Evolutionary conservation across 2,113 vertebrate genomes (phyloP), one percentile per base, ranked within the genome.

Genomic region (Rhadina sibilatrix): DNA sequence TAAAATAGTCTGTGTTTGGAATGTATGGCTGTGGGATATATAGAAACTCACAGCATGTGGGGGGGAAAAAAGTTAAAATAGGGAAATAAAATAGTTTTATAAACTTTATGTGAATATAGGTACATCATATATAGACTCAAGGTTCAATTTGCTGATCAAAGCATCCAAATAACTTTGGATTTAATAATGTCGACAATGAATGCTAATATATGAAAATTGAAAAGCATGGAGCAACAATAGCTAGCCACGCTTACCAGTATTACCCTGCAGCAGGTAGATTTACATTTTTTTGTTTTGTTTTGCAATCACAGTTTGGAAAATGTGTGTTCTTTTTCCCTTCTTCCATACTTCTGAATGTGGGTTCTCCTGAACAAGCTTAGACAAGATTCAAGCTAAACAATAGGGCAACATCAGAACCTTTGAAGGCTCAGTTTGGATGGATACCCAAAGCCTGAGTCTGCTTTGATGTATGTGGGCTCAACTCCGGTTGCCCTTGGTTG

Each of bases 231-330:
- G 70, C 68, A 96, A 93, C 87, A 96, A 93, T 95, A 95, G 91
- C 91, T 93, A 96, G 86, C 93, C 89, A 96, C 89, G 91, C 96
- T 96, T 96, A 94, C 94, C 83, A 87, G 86, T 90, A 94, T 95
- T 96, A 87, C 85, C 95, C 95, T 93, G 86, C 53, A 93, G 97
- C 91, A 56, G 87, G 64, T 94, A 94, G 91, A 97, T 96, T 97
- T 96, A 87, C 93, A 97, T 96, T 94, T 97, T 97, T 96, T 94
- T 94, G 87, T 93, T 97, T 96, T 95, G 94, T 95, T 97, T 97
- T 96, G 78, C 92, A 97, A 95, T 96, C 60, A 59, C 47, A 65
- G 83, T 93, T 86, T 93, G 92, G 95, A 94, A 97, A 90, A 92
- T 94, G 77, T 74, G 50, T 96, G 80, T 96, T 97, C 86, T 96